Conservation (phyloP, 2,888 invertebrate genomes). For the Pyralis farinalis region DNA sequence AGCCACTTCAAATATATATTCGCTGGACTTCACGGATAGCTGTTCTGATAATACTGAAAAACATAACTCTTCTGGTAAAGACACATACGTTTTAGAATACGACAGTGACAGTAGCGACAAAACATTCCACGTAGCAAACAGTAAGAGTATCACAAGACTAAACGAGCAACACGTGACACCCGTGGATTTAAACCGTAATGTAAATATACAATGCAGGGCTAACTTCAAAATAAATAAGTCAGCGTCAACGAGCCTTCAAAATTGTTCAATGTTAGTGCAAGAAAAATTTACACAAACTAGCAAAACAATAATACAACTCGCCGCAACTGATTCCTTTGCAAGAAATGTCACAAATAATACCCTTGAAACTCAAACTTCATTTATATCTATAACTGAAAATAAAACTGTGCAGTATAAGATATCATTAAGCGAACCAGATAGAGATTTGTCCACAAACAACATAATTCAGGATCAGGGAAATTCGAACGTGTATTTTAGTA, state of each 20-base stretch:
- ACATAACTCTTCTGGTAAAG: constrained; percentile 60
- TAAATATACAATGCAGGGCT: constrained; percentile 22
- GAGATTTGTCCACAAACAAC: constrained; percentile 11
- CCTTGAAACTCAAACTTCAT: constrained; percentile 66
- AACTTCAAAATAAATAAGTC: constrained; percentile 22
- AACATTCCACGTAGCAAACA: constrained; percentile 31
- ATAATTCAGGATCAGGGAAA: not conserved
- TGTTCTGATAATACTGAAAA: constrained; percentile 62
- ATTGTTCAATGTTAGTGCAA: constrained; percentile 40
- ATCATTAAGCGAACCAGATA: constrained; percentile 27
- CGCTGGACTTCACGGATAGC: constrained; percentile 62
- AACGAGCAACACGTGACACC: constrained; percentile 16
- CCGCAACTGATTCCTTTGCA: constrained; percentile 43
- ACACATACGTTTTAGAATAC: constrained; percentile 61
- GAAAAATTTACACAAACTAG: constrained; percentile 80
- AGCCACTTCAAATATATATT: constrained; percentile 56
- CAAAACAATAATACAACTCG: constrained; percentile 78
- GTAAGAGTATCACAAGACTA: constrained; percentile 33
- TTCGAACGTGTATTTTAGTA: constrained; percentile 6
- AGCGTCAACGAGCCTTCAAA: constrained; percentile 29
- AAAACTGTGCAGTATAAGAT: constrained; percentile 51
- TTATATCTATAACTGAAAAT: constrained; percentile 53
- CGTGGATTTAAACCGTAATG: constrained; percentile 19
- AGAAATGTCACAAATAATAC: constrained; percentile 30
- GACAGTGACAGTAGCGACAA: constrained; percentile 57